Conservation (phyloP, 2,797 vertebrate genomes). For the Pseudocheirus occidentalis region DNA sequence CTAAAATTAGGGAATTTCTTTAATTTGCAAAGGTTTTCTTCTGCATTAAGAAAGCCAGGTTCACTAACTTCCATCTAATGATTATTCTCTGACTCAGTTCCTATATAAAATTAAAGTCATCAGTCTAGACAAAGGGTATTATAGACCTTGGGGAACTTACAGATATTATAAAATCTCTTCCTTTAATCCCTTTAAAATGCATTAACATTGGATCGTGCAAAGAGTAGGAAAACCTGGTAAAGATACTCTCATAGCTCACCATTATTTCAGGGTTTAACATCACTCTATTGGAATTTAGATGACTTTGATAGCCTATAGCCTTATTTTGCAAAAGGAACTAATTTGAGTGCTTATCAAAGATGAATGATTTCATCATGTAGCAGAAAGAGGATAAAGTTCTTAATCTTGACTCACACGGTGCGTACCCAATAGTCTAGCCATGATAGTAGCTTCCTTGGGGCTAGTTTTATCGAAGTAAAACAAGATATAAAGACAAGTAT, state of each 20-base stretch:
- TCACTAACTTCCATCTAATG: neutral
- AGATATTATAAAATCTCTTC: slow-evolving; percentile 82
- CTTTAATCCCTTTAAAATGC: slow-evolving; percentile 79
- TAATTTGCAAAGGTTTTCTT: neutral
- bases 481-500: neutral
- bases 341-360: slow-evolving; percentile 45
- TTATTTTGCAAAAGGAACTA: slow-evolving; percentile 17
- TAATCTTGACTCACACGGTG: slow-evolving; percentile 49
- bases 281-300: slow-evolving; percentile 14
- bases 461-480: slow-evolving; percentile 41
- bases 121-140: slow-evolving; percentile 42
- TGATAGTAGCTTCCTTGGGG: slow-evolving; percentile 28
- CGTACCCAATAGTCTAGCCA: slow-evolving; percentile 21
- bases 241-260: neutral
- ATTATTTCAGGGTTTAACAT: slow-evolving; percentile 1
- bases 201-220: neutral
- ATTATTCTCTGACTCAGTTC: neutral
- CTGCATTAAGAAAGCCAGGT: neutral
- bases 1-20: neutral
- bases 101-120: neutral
- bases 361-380: slow-evolving; percentile 39
- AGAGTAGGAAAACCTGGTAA: neutral
- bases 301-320: slow-evolving; percentile 1
- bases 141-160: slow-evolving; percentile 77
- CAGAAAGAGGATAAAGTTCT: slow-evolving; percentile 55